Evolutionary conservation across 2,797 vertebrate genomes (phyloP), one percentile per base, ranked within the genome.

Genomic region (Danio aesculapii): DNA sequence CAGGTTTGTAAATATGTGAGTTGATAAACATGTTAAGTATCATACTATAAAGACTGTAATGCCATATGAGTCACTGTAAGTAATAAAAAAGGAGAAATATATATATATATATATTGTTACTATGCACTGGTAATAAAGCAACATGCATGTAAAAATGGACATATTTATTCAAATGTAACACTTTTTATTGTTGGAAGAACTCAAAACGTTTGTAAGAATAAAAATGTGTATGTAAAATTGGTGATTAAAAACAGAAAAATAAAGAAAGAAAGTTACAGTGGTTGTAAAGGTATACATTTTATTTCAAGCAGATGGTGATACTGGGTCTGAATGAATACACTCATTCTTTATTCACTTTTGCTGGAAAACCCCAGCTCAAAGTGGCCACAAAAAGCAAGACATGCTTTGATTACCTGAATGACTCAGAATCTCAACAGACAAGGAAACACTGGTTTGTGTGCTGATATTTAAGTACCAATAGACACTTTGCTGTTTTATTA

Each of bases 391-490:
- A 75, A 52, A 62, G 41, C 46, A 41, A 75, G 46, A 8, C 58
- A 50, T 75, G 5, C 47, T 52, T 52, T 41, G 21, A 52, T 63
- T 14, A 63, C 46, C 16, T 17, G 21, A 16, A 63, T 75, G 72
- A 75, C 58, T 75, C 46, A 62, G 44, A 39, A 74, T 52, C 21
- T 17, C 13, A 44, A 49, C 8, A 55, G 68, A 70, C 30, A 63
- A 39, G 47, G 57, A 75, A 71, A 17, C 58, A 50, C 7, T n/a
- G 13, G 30, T 62, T 62, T 75, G 63, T 62, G 30, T 57, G 21
- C 6, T 49, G 19, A 4, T 46, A 77, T 57, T 47, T 16, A 13
- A 68, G 17, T 49, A 14, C 44, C 43, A 13, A 16, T 17, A 55
- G 41, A 43, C 14, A 21, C 67, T 21, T 21, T 11, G 7, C 43